Percentiles rank a stretch among this genome's conserved stretches.
phyloP scores from a whole-genome alignment of 2,888 invertebrate genomes.

The Drosophila lutescens region DNA sequence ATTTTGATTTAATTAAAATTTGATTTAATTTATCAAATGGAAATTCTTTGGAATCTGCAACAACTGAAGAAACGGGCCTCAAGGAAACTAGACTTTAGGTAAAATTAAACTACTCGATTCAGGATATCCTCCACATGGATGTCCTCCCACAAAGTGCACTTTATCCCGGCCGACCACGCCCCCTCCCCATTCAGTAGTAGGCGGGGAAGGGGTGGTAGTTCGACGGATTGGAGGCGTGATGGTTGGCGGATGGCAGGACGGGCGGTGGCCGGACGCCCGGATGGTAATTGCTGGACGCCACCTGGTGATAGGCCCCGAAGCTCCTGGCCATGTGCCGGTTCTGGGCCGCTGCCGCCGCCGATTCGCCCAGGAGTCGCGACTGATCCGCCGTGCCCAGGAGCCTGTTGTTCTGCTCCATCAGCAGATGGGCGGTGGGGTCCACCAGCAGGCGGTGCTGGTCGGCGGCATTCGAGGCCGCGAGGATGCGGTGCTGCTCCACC shows the following conservation, averaged over 20 bases:
- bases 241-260: conserved; percentile 83
- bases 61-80: background rate
- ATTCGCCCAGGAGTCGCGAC: conserved; percentile 82
- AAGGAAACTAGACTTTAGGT: background rate
- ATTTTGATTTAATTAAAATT: too few relatives aligned
- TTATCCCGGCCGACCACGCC: conserved; percentile 11
- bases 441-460: conserved; percentile 84
- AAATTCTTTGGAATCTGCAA: background rate
- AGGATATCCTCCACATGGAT: background rate
- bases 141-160: conserved; percentile 32
- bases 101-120: conserved; percentile 51
- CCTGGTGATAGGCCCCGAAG: conserved; percentile 84
- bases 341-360: conserved; percentile 82
- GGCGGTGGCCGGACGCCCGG: conserved; percentile 83
- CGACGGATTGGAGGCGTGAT: conserved; percentile 84
- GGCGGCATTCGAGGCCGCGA: conserved; percentile 84
- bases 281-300: conserved; percentile 84
- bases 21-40: too few relatives aligned
- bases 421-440: conserved; percentile 84
- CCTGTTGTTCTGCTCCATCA: conserved; percentile 84
- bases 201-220: conserved; percentile 85
- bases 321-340: conserved; percentile 84
- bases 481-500: conserved; percentile 84
- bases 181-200: conserved; percentile 77
- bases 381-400: conserved; percentile 83